Percentiles rank a stretch among this genome's conserved stretches.
phyloP scores from a whole-genome alignment of 2,113 vertebrate species.

The Trematocara unimaculatum region DNA sequence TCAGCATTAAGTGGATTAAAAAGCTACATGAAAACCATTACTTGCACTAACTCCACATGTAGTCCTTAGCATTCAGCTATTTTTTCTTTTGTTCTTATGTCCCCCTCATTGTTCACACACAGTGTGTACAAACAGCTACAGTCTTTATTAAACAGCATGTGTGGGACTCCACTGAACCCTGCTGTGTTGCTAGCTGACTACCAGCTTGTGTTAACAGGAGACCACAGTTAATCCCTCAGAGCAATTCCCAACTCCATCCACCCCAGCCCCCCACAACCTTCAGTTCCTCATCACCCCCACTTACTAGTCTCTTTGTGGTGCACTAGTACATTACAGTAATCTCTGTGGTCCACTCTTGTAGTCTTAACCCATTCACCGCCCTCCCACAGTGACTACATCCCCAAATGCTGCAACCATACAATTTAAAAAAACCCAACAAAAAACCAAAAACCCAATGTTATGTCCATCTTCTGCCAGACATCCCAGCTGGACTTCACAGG shows the following conservation, averaged over 20 bases:
- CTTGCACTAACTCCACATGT: neutral
- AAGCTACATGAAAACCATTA: neutral
- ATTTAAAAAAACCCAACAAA: rapidly evolving
- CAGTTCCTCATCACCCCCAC: neutral
- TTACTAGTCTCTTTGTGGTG: neutral
- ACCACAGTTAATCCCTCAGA: conserved; percentile 42
- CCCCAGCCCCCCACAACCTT: neutral
- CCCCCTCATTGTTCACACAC: neutral
- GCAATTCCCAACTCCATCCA: neutral
- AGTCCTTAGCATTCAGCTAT: neutral
- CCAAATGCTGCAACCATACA: neutral
- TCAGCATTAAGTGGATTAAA: neutral
- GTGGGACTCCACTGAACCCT: neutral
- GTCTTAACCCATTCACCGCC: neutral
- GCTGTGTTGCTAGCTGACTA: conserved; percentile 1
- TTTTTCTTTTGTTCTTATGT: neutral
- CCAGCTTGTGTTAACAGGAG: conserved; percentile 27
- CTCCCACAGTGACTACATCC: neutral
- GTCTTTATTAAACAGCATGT: neutral
- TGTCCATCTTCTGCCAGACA: neutral
- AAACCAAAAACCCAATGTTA: neutral
- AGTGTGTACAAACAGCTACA: neutral
- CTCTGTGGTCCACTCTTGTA: neutral
- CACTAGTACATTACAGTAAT: conserved; percentile 15
- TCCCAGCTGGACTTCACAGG: neutral